Conservation (phyloP, 2,888 invertebrate genomes). For the Oxystoma pomonae region DNA sequence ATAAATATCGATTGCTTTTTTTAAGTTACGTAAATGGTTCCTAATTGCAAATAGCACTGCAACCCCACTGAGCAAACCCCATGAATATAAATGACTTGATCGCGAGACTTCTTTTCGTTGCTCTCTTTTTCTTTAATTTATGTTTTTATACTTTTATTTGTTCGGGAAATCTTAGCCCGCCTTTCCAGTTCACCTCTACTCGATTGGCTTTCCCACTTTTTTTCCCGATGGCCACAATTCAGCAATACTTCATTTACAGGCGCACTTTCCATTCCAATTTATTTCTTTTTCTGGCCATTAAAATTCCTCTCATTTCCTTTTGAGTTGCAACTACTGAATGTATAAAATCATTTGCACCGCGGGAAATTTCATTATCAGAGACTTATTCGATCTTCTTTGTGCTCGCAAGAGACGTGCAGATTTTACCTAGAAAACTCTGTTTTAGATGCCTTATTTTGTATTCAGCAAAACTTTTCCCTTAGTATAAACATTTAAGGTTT, state of each 20-base stretch:
- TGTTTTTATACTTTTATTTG: conserved; percentile 34
- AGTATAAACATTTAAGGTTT: too few relatives aligned
- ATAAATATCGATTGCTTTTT: background rate
- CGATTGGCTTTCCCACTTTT: conserved; percentile 27
- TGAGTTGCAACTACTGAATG: conserved; percentile 27
- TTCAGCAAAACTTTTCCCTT: too few relatives aligned
- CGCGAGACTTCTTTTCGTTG: conserved; percentile 30
- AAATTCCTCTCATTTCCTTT: conserved; percentile 26
- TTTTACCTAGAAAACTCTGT: too few relatives aligned
- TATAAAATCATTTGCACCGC: conserved; percentile 24
- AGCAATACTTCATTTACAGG: conserved; percentile 29
- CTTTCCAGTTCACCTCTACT: conserved; percentile 8
- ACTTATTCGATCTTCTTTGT: conserved; percentile 2
- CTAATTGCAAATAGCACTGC: conserved; percentile 34
- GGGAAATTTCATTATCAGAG: conserved; percentile 7
- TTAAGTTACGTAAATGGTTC: conserved; percentile 12
- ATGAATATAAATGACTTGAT: conserved; percentile 43
- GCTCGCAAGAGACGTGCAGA: conserved; percentile 17
- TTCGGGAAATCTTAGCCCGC: conserved; percentile 19
- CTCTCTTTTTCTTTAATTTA: conserved; percentile 33
- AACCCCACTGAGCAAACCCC: conserved; percentile 38
- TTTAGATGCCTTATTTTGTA: too few relatives aligned
- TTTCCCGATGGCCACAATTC: conserved; percentile 27
- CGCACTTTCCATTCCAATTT: conserved; percentile 26
- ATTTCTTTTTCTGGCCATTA: conserved; percentile 22